Evolutionary conservation across 2,888 invertebrate species (phyloP), one percentile per base, ranked within the genome.

Genomic region (Dryadula phaetusa): DNA sequence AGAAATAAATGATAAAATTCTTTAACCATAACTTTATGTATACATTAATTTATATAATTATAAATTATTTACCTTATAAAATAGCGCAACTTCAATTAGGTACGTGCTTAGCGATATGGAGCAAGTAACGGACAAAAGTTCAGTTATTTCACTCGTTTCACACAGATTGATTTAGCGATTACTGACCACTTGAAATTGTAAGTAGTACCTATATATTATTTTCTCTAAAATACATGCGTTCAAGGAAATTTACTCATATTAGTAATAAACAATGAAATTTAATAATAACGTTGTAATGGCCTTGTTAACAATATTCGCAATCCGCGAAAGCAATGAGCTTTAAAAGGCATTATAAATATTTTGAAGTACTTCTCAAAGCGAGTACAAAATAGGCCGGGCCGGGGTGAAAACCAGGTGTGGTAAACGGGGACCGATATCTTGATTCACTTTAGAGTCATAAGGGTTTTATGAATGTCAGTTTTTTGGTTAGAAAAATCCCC

Each of bases 351-450:
- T 86, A 88, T 86, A 88, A 85, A 82, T 79, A 79, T 81, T 83
- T 84, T 87, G 77, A 78, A 90, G 89, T 82, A 37, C 58, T 78
- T 78, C 79, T 79, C 72, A 80, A 79, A 74, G 76, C 76, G 75
- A 78, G 76, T 82, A 74, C 74, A 71, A 80, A 80, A 81, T 78
- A 80, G 61, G 76, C 77, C 70, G 77, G 75, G 72, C 72, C 82
- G 79, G 83, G 85, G 89, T 81, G 84, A 87, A 85, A 90, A 85
- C 92, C 92, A 91, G 92, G 90, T 92, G 92, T 83, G 85, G 72
- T 66, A 40, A 69, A 67, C 60, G 62, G 69, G 69, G 81, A 79
- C 77, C 87, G 83, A 86, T 90, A 92, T 92, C 92, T 92, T 92
- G 92, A 91, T 90, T 90, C 84, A 85, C 85, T 88, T 79, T 75